These are phyloP conservation scores for Oxyscelio sp. DNA, from an alignment of 2,888 invertebrate genomes.

Conservation along the genomic window DNA sequence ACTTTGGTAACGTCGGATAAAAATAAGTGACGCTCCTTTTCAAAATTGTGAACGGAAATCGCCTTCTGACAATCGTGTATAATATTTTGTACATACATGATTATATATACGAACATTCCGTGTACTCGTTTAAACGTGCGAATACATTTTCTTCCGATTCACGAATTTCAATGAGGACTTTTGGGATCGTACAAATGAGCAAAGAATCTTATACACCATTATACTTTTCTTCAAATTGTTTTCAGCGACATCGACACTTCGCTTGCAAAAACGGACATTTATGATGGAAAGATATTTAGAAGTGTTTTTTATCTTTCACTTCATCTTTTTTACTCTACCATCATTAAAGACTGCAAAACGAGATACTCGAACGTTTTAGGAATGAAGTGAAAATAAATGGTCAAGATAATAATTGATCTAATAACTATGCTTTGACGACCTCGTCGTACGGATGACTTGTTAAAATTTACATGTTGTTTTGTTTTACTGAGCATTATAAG, in stretches of 20 bases:
- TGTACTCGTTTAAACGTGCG: constrained; percentile 21
- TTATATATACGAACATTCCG: constrained; percentile 51
- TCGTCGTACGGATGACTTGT: constrained; percentile 49
- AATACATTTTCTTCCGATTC: constrained; percentile 29
- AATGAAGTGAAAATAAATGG: constrained; percentile 34
- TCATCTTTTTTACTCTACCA: no score
- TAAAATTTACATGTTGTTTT: constrained; percentile 53
- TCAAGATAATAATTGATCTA: constrained; percentile 60
- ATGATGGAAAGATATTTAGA: constrained; percentile 30
- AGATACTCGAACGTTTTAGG: constrained; percentile 19
- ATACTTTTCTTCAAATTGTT: constrained; percentile 24
- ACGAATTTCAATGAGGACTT: constrained; percentile 57
- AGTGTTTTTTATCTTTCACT: constrained; percentile 2
- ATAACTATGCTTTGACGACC: constrained; percentile 52
- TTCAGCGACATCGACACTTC: constrained; percentile 31
- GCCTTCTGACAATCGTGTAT: constrained; percentile 5
- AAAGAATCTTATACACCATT: constrained; percentile 26
- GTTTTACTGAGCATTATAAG: constrained; percentile 73
- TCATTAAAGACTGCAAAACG: no score
- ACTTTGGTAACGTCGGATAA: constrained; percentile 49
- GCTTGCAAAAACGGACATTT: constrained; percentile 41
- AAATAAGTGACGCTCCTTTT: constrained; percentile 33
- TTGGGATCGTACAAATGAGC: constrained; percentile 19
- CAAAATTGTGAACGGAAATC: constrained; percentile 54
- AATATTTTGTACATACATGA: constrained; percentile 57